Evolutionary conservation across 2,888 invertebrate genomes (phyloP), one percentile per base, ranked within the genome.

Genomic region (Heteromurus nitidus): DNA sequence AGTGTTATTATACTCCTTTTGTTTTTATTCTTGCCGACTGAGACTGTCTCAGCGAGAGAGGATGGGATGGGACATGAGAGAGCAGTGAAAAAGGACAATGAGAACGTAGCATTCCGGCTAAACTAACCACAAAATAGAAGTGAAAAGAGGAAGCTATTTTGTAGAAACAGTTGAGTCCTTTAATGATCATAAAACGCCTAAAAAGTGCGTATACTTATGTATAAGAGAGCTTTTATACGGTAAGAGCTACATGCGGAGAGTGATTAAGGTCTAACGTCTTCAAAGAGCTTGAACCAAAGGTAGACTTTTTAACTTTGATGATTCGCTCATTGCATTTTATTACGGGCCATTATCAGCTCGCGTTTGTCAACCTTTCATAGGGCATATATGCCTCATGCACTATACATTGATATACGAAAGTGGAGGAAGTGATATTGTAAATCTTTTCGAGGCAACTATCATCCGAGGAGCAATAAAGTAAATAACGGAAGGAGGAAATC

Each of bases 81-180:
- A 53, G n/a, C 18, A 53, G 22, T 18, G 53, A 22, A 13, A 22
- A 50, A 9, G 20, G 53, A 36, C 53, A 53, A 3, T 22, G 53
- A 60, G 18, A 60, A n/a, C n/a, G n/a, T n/a, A n/a, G n/a, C n/a
- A 28, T 24, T 44, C 44, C 42, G 44, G 44, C 28, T 44, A 44
- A 65, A 65, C 18, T 65, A 65, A 65, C 65, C 65, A 44, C 65
- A 65, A 65, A 60, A 60, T 16, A 60, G 18, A 28, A 18, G 26
- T 26, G 28, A 18, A 22, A 30, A 31, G 62, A 62, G 62, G 62
- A 62, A 62, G 62, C 31, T 31, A 62, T 62, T 55, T 31, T 31
- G 13, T 11, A 24, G 28, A 28, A 24, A 58, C 26, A n/a, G n/a
- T n/a, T 28, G 20, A 53, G 53, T 18, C 20, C 20, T 53, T 53